Evolutionary conservation across 2,113 vertebrate species (phyloP).

Genomic region (Erinaceus europaeus): DNA sequence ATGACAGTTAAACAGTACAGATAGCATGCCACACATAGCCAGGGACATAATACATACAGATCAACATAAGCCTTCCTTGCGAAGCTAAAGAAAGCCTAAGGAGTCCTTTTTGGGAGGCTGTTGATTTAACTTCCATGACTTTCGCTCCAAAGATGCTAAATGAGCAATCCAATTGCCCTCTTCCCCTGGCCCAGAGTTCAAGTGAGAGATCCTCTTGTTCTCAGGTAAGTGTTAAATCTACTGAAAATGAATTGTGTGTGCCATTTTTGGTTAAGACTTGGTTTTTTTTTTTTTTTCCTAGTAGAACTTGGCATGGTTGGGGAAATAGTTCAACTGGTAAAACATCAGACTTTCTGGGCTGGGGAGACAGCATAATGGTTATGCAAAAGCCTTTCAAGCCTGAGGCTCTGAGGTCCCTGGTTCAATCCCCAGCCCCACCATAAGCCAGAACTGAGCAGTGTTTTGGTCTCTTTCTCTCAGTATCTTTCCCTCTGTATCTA

Average conservation of each 20-base stretch:
- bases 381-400: too few relatives aligned
- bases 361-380: too few relatives aligned
- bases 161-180: background rate
- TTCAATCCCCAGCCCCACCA: too few relatives aligned
- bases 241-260: conserved; percentile 16
- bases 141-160: background rate
- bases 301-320: background rate
- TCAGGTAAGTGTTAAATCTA: background rate
- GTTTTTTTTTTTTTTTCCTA: background rate
- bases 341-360: too few relatives aligned
- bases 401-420: too few relatives aligned
- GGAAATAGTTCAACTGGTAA: background rate
- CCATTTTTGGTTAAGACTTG: background rate
- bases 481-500: too few relatives aligned
- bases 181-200: background rate
- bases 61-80: conserved; percentile 39
- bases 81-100: conserved; percentile 31
- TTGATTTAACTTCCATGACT: background rate
- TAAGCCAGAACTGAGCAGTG: too few relatives aligned
- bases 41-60: conserved; percentile 44
- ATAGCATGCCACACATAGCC: conserved; percentile 59
- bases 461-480: too few relatives aligned
- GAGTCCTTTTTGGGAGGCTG: conserved; percentile 71
- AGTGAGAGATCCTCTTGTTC: background rate
- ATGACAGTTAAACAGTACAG: conserved; percentile 58